A percentile compares a stretch with the other conserved stretches of the same genome.
phyloP scores from a whole-genome alignment of 2,113 vertebrate species.

The Rana temporaria region DNA sequence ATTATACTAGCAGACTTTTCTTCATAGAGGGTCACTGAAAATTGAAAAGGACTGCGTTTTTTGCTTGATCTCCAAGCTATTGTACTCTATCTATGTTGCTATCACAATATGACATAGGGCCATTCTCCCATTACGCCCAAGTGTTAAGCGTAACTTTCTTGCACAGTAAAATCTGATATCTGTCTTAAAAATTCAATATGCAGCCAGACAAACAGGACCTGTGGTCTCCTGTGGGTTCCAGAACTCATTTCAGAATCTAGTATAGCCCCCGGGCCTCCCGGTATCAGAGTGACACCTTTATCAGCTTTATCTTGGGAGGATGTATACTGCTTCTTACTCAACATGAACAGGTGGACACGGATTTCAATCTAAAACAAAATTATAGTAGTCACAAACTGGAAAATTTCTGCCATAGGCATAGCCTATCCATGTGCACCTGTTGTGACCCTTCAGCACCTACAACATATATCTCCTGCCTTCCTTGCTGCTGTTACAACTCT shows the following conservation, averaged over 20 bases:
- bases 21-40: too few species aligned
- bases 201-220: neutral
- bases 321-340: neutral
- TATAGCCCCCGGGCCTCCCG: neutral
- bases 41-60: too few species aligned
- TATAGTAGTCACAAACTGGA: neutral
- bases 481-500: neutral
- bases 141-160: too few species aligned
- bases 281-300: neutral
- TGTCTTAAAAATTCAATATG: neutral
- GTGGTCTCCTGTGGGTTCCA: neutral
- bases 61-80: too few species aligned
- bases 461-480: neutral
- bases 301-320: constrained; percentile 6
- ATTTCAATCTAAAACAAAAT: neutral
- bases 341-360: constrained; percentile 21
- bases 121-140: too few species aligned
- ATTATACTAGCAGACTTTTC: too few species aligned
- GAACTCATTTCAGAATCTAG: neutral
- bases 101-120: too few species aligned
- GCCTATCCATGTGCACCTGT: neutral
- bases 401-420: constrained; percentile 1
- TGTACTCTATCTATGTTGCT: too few species aligned
- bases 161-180: too few species aligned
- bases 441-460: constrained; percentile 4